Base-by-base conservation (phyloP, 2,888 invertebrate species). In the Pollenia angustigena region DNA sequence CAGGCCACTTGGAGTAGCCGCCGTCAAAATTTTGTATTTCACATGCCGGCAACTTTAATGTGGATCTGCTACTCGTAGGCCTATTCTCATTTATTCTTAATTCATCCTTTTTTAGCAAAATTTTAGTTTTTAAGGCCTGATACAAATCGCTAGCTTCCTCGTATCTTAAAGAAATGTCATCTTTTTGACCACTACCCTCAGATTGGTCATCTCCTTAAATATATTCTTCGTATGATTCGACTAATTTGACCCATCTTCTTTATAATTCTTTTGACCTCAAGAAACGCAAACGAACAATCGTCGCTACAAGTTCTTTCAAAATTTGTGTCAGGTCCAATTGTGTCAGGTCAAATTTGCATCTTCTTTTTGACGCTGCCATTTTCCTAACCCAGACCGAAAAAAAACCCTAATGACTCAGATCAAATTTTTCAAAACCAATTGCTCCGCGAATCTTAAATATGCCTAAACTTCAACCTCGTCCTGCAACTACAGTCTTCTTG, bases 1-100 rank as follows among this genome's bases (percentile, higher is more conserved):
- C 54, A 6, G 66, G 66, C 66, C 66, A 66, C 23, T 48, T 66
- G 18, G 66, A 48, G 23, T 66, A 66, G 23, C 48, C 66, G 23
- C 66, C 48, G 9, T 66, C 66, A 46, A 48, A 66, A 23, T 18
- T 23, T 14, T 48, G 46, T 46, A 66, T 66, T 18, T 66, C 48
- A 23, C 66, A 69, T 52, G 68, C 32, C 16, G 32, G 52, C 7
- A 50, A 40, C 40, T 69, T 69, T 52, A 69, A 11, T 40, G 16
- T 48, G 1, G 66, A n/a, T 23, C 48, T 68, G 14, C 11, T 12
- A 7, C 7, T 46, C 1, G 46, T 7, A 2, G 44, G 44, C 18
- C 7, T 18, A 23, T 64, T 46, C 10, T 16, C 14, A 12, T 12
- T 3, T 8, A 14, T 6, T 18, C 46, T 64, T 1, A 16, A 6